Conservation (phyloP, 2,888 invertebrate species). For the Sminthurinus aureus region DNA sequence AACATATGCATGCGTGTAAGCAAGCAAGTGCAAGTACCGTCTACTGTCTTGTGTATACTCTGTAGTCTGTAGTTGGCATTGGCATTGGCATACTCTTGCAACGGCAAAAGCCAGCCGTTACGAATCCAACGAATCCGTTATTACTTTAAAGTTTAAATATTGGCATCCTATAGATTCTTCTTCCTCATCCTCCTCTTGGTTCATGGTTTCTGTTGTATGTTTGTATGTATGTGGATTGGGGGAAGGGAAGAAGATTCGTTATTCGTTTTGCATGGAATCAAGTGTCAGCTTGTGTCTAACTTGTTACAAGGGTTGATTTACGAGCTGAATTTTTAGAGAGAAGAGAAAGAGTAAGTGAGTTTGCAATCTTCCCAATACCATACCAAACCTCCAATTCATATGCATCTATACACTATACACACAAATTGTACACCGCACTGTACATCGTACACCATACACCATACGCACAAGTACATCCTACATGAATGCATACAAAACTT, state of each 20-base stretch:
- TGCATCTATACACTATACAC: background rate
- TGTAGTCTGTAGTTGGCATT: background rate
- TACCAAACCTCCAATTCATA: background rate
- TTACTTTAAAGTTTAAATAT: conserved; percentile 48
- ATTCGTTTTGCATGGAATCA: conserved; percentile 58
- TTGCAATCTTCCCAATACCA: conserved; percentile 30
- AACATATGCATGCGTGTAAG: background rate
- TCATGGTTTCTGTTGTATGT: no score
- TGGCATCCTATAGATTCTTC: conserved; percentile 45
- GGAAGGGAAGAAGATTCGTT: conserved; percentile 37
- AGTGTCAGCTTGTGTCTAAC: conserved; percentile 57
- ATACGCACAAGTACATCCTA: background rate
- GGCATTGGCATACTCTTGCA: no score
- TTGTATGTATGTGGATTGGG: conserved; percentile 22
- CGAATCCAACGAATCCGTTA: conserved; percentile 33
- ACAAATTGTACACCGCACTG: background rate
- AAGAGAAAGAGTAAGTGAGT: conserved; percentile 30
- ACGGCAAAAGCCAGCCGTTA: conserved; percentile 31
- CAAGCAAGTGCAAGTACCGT: no score
- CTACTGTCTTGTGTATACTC: background rate
- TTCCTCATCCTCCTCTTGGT: no score
- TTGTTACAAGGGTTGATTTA: conserved; percentile 58
- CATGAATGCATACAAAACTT: conserved; percentile 20
- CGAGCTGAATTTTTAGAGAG: conserved; percentile 52
- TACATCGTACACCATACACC: no score